Conservation (phyloP, 2,113 vertebrate genomes). For the Aramus guarauna region DNA sequence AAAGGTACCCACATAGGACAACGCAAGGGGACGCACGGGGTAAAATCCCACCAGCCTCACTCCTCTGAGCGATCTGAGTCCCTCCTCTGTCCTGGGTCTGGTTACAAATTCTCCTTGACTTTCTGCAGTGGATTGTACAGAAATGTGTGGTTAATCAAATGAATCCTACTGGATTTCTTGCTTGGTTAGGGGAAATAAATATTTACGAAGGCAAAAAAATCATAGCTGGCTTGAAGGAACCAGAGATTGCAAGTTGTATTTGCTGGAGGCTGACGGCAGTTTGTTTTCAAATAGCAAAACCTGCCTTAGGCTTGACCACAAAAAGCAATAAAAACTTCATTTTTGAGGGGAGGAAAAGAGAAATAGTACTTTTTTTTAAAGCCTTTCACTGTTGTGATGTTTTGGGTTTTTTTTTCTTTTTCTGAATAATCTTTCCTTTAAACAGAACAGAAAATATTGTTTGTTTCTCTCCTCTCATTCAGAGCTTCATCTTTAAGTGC, state of each 20-base stretch:
- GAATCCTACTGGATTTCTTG: not conserved
- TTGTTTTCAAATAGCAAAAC: slow-evolving; percentile 19
- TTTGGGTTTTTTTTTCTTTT: not conserved
- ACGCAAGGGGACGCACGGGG: rapidly evolving
- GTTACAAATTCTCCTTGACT: not conserved
- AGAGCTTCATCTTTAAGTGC: not conserved
- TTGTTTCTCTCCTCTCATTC: not conserved
- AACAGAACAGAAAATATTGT: not conserved
- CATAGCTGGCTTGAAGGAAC: not conserved
- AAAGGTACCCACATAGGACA: not conserved
- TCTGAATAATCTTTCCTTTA: not conserved
- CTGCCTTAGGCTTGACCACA: slow-evolving; percentile 9
- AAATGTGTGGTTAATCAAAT: not conserved
- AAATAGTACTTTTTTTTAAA: not conserved
- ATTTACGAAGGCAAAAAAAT: not conserved
- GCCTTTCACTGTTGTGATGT: not conserved
- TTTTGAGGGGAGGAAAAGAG: not conserved
- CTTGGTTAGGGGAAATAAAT: not conserved
- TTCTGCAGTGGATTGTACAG: not conserved
- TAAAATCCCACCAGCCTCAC: not conserved
- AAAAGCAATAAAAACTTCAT: slow-evolving; percentile 30
- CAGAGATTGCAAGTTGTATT: not conserved
- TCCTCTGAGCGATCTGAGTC: not conserved
- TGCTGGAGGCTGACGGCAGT: not conserved
- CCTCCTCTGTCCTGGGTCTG: rapidly evolving